Evolutionary conservation across 1,140 invertebrate species (phyloP).

Genomic region (Whitmania pigra): DNA sequence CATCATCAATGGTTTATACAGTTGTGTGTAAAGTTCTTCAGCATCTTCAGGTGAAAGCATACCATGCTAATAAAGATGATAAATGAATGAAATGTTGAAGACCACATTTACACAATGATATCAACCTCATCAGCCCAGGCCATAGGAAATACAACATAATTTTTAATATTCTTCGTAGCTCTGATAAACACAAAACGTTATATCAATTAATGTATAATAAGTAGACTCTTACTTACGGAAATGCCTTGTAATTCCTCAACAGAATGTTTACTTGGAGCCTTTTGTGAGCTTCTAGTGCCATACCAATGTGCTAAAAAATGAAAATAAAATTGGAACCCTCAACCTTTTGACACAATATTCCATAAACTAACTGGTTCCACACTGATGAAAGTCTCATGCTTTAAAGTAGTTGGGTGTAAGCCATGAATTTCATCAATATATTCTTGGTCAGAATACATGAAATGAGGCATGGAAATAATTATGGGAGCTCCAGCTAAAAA

Average conservation of each 20-base stretch:
- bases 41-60: too few species aligned
- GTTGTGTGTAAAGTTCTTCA: too few species aligned
- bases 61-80: too few species aligned
- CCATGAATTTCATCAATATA: not conserved
- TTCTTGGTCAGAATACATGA: not conserved
- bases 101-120: too few species aligned
- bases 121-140: too few species aligned
- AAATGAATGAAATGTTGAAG: too few species aligned
- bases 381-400: not conserved
- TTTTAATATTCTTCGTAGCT: too few species aligned
- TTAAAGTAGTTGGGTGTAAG: not conserved
- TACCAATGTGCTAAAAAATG: not conserved
- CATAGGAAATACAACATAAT: too few species aligned
- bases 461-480: constrained; percentile 5
- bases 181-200: too few species aligned
- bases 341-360: not conserved
- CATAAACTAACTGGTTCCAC: not conserved
- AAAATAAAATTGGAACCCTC: not conserved
- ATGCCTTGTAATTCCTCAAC: constrained; percentile 4
- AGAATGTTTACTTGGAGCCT: constrained; percentile 2
- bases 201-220: too few species aligned
- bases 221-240: not conserved
- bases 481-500: not conserved
- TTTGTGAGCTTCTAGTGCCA: constrained; percentile 10
- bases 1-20: too few species aligned